Conservation (phyloP, 2,888 invertebrate species). For the Caenorhabditis sp. region DNA sequence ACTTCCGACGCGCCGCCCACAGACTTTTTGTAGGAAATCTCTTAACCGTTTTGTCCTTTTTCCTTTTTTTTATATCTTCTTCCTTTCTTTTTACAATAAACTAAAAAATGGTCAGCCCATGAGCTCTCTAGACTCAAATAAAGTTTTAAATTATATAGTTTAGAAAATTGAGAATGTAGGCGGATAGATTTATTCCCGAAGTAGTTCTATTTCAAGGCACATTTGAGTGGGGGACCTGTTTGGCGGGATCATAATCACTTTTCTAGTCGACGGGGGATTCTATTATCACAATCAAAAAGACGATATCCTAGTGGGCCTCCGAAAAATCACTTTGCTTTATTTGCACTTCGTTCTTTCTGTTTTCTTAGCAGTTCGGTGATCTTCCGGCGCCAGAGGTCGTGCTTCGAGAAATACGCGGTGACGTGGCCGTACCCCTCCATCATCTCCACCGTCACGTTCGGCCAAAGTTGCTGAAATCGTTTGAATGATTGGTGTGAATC, state of each 20-base stretch:
- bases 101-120: constrained; percentile 11
- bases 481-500: neutral
- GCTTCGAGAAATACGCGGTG: constrained; percentile 56
- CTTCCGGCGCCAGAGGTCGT: constrained; percentile 61
- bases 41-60: constrained; percentile 12
- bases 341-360: neutral
- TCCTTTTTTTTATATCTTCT: constrained; percentile 7
- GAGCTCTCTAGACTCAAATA: neutral
- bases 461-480: constrained; percentile 68
- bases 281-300: constrained; percentile 22
- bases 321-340: neutral
- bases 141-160: constrained; percentile 8
- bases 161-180: neutral
- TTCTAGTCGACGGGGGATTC: neutral
- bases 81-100: constrained; percentile 27
- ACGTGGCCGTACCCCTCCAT: constrained; percentile 72
- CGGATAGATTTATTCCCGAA: constrained; percentile 35
- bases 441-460: constrained; percentile 65
- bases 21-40: constrained; percentile 33
- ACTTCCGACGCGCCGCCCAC: too few species aligned
- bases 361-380: constrained; percentile 47
- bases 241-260: too few species aligned
- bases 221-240: constrained; percentile 1
- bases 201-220: constrained; percentile 27
- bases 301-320: constrained; percentile 4